Conservation (phyloP, 2,888 invertebrate genomes). For the Lithophane semibrunnea region DNA sequence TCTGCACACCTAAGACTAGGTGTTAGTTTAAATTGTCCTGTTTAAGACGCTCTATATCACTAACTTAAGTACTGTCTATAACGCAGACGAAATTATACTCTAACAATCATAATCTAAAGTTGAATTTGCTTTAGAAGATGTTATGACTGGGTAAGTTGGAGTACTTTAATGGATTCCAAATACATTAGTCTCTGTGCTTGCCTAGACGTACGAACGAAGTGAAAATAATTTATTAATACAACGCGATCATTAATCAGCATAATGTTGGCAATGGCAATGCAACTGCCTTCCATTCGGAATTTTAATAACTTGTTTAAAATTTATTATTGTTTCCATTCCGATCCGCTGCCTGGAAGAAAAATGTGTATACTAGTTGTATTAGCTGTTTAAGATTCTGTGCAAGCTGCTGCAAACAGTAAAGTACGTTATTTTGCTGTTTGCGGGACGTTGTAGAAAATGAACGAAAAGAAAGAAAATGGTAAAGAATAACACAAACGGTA, state of each 20-base stretch:
- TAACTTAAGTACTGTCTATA: conserved; percentile 63
- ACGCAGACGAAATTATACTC: conserved; percentile 47
- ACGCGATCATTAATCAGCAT: conserved; percentile 65
- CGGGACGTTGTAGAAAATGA: conserved; percentile 33
- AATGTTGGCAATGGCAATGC: conserved; percentile 53
- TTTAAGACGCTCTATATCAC: conserved; percentile 67
- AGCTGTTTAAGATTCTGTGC: conserved; percentile 59
- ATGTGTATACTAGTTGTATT: conserved; percentile 40
- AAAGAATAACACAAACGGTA: conserved; percentile 37
- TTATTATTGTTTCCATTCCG: conserved; percentile 53
- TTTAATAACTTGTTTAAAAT: conserved; percentile 59
- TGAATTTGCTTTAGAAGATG: conserved; percentile 26
- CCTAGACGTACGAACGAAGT: conserved; percentile 65
- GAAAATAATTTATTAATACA: conserved; percentile 69
- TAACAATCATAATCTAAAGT: conserved; percentile 39
- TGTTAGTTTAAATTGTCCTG: conserved; percentile 75
- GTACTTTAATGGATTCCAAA: conserved; percentile 74
- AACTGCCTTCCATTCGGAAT: conserved; percentile 57
- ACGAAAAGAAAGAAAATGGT: conserved; percentile 34
- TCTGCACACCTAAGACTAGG: conserved; percentile 74
- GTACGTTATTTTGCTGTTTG: conserved; percentile 57
- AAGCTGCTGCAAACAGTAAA: conserved; percentile 45
- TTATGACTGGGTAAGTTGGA: conserved; percentile 56
- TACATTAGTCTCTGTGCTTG: conserved; percentile 72
- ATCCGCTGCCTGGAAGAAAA: conserved; percentile 37